Base-by-base conservation (phyloP, 2,888 invertebrate genomes). In the Barypeithes pellucidus region DNA sequence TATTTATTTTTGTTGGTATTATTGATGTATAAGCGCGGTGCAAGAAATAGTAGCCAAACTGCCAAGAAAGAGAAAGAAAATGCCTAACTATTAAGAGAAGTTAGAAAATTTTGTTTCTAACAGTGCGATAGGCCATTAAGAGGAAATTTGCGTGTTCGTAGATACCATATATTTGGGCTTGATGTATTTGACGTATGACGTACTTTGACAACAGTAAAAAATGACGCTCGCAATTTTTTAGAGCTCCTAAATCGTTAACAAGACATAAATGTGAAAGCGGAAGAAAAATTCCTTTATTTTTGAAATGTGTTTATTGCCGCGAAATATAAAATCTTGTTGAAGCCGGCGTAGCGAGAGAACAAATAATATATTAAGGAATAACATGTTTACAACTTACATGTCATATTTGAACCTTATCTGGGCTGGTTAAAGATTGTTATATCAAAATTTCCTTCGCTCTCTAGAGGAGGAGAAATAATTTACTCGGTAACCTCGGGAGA, bases 101-200 rank as follows among this genome's bases (percentile, higher is more conserved):
- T 77, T 76, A 77, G 80, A 81, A 79, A 80, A 81, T 77, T 80
- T 77, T 78, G 81, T 82, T 82, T 81, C 81, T 82, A 78, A 82
- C 80, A 81, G 82, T 82, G 83, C 82, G 77, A 61, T 50, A 73
- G 66, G 74, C 62, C 62, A 50, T 62, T 59, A 29, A 11, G 39
- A 54, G 14, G 65, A 71, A 59, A 14, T 0, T 41, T 69, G 69
- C 62, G 50, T 63, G 54, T 9, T 22, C 9, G 8, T 16, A 7
- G 39, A 45, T 59, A 62, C 47, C 70, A 65, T 16, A 57, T 65
- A 65, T 71, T 63, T 67, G 67, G 45, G 36, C 18, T 33, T 3
- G 16, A 50, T 3, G 5, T 22, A 39, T 39, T 39, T 39, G 33
- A 4, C 33, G 8, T 5, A 5, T 33, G 8, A 33, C 33, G 4